These are phyloP conservation scores for Dendrolimus punctatus DNA, from an alignment of 1,140 invertebrate species.

Conservation along the genomic window DNA sequence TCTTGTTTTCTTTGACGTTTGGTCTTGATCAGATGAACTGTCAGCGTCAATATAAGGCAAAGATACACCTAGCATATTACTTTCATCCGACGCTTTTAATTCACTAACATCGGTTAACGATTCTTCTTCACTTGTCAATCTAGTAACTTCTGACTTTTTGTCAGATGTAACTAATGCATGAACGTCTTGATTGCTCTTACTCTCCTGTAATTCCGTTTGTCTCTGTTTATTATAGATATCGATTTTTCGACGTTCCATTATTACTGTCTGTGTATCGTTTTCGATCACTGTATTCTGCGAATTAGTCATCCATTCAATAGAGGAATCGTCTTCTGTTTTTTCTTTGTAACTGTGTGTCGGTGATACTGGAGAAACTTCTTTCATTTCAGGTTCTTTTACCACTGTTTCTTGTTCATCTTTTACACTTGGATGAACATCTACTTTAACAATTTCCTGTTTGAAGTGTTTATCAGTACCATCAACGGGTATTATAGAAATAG, in stretches of 20 bases:
- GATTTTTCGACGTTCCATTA: constrained; percentile 74
- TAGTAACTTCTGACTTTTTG: constrained; percentile 59
- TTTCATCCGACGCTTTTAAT: constrained; percentile 70
- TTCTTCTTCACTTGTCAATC: constrained; percentile 76
- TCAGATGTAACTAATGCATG: constrained; percentile 27
- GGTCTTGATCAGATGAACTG: constrained; percentile 69
- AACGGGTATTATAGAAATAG: constrained; percentile 30
- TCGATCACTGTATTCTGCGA: constrained; percentile 65
- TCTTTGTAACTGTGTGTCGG: constrained; percentile 58
- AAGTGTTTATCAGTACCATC: constrained; percentile 45
- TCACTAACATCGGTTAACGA: constrained; percentile 77
- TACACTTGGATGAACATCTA: constrained; percentile 54
- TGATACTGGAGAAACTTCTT: constrained; percentile 44
- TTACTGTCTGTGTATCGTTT: constrained; percentile 75
- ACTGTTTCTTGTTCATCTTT: constrained; percentile 55
- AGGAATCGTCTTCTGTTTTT: constrained; percentile 62
- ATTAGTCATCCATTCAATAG: constrained; percentile 61
- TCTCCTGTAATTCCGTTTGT: constrained; percentile 51
- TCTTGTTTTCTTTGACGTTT: constrained; percentile 48
- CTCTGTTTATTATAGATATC: constrained; percentile 72
- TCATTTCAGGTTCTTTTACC: constrained; percentile 37
- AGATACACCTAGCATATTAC: constrained; percentile 53
- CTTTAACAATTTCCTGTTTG: constrained; percentile 69
- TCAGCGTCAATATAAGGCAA: constrained; percentile 67
- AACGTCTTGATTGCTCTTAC: constrained; percentile 53